phyloP scores from a whole-genome alignment of 2,113 vertebrate species.

The Coryphaenoides rupestris region DNA sequence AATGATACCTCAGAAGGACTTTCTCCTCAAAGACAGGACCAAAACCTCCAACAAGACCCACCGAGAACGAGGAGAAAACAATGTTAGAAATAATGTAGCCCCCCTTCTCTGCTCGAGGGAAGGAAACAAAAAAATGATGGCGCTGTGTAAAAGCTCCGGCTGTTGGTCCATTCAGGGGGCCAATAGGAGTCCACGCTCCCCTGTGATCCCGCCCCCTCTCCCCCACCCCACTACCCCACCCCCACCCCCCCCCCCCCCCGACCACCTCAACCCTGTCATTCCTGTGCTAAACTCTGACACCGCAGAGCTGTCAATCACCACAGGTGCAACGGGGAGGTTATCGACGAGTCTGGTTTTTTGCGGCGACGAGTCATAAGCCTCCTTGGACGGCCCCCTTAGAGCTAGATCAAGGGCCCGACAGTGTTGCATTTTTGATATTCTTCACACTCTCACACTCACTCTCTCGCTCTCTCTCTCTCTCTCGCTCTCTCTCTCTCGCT shows the following conservation, averaged over 20 bases:
- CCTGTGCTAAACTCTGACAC: conserved; percentile 67
- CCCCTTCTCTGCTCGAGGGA: conserved; percentile 74
- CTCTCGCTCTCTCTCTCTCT: conserved; percentile 29
- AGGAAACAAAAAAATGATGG: too few species aligned
- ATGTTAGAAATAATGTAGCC: conserved; percentile 73
- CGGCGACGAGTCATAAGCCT: conserved; percentile 40
- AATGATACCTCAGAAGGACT: conserved; percentile 83
- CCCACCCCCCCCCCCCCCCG: conserved; percentile 49
- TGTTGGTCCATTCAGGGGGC: conserved; percentile 73
- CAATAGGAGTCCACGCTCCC: conserved; percentile 72
- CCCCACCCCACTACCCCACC: too few species aligned
- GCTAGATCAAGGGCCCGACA: conserved; percentile 44
- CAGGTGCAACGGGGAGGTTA: conserved; percentile 41
- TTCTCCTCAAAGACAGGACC: conserved; percentile 80
- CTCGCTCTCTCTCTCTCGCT: conserved; percentile 17
- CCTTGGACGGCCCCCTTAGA: background rate
- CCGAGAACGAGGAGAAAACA: conserved; percentile 56
- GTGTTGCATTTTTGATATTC: conserved; percentile 55
- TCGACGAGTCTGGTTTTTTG: conserved; percentile 38
- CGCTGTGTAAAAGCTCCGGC: conserved; percentile 66
- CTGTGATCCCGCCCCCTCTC: conserved; percentile 58
- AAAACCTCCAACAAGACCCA: conserved; percentile 72
- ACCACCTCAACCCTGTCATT: conserved; percentile 56
- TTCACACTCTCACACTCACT: conserved; percentile 5
- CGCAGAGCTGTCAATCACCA: conserved; percentile 67